Evolutionary conservation across 2,888 invertebrate species (phyloP).

Genomic region (Stenodema calcarata): DNA sequence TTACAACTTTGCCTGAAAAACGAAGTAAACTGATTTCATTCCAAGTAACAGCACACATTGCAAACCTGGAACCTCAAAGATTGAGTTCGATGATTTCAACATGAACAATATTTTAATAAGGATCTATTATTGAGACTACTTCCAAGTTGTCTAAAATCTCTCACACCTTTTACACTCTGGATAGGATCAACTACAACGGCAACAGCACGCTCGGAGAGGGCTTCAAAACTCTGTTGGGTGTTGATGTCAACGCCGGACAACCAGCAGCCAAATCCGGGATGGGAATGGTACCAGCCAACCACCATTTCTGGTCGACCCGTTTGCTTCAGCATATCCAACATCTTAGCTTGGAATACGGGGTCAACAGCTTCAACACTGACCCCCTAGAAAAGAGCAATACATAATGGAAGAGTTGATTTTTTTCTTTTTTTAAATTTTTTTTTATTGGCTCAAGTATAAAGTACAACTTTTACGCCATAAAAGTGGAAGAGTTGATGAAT

Average conservation of each 20-base stretch:
- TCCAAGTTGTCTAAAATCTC: no score
- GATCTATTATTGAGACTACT: no score
- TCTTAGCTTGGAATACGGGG: conserved; percentile 96
- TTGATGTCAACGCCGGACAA: conserved; percentile 99
- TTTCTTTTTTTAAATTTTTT: no score
- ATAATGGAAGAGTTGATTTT: background rate
- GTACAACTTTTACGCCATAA: no score
- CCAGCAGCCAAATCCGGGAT: conserved; percentile 99
- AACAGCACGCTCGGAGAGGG: conserved; percentile 95
- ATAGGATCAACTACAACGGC: conserved; percentile 99
- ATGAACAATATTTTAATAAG: no score
- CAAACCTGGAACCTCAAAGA: background rate
- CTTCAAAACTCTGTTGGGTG: conserved; percentile 99
- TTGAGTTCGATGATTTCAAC: no score
- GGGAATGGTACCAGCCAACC: conserved; percentile 97
- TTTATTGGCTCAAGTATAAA: no score
- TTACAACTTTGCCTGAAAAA: conserved; percentile 81
- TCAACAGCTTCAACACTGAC: conserved; percentile 99
- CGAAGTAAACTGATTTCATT: conserved; percentile 1
- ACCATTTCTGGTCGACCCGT: conserved; percentile 99
- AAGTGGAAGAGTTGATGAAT: no score
- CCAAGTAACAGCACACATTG: background rate
- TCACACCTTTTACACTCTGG: conserved; percentile 94
- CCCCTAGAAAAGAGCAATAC: conserved; percentile 65
- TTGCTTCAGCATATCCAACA: conserved; percentile 84